Base-by-base conservation (phyloP, 2,888 invertebrate genomes). In the Pseudococcus jackbeardsleyi region DNA sequence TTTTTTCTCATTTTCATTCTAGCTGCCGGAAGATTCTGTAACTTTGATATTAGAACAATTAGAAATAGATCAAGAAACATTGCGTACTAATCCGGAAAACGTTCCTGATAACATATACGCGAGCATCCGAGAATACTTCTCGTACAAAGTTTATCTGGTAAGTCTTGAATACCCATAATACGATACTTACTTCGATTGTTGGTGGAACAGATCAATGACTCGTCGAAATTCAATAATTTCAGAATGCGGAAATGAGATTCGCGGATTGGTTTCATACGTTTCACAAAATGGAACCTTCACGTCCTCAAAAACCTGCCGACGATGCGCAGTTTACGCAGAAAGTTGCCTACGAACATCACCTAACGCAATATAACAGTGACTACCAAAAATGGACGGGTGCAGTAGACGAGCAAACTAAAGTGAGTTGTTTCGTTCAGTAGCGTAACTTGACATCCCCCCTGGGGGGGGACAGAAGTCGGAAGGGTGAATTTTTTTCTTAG, bases 201-300 rank as follows among this genome's bases (percentile, higher is more conserved):
- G 9, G 46, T 17, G 17, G 50, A n/a, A 33, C 26, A 33, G 26
- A 19, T 59, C 19, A 0, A 5, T 19, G 59, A 59, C 6, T 59
- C 19, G 11, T 79, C 15, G 59, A 15, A n/a, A n/a, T 42, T 84
- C 42, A 6, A n/a, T 85, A 68, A 26, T 90, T 90, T n/a, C 90
- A 93, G 93, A 95, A 96, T 90, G 97, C 96, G 5, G 93, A 97
- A 89, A 97, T 98, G 91, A 94, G 95, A 9, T 98, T 97, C 92
- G 95, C 95, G 89, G 96, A 96, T 90, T 98, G 98, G 98, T 96
- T 96, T 90, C 94, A 95, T 90, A 95, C 96, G 91, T 96, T 94
- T 90, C 95, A 96, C 91, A 95, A 96, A 91, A 95, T 94, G 0
- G 95, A 95, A 91, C 98, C 98, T 0, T 93, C 93, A 88, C 94